Conservation (phyloP, 2,888 invertebrate species). For the Andrena chrysosceles region DNA sequence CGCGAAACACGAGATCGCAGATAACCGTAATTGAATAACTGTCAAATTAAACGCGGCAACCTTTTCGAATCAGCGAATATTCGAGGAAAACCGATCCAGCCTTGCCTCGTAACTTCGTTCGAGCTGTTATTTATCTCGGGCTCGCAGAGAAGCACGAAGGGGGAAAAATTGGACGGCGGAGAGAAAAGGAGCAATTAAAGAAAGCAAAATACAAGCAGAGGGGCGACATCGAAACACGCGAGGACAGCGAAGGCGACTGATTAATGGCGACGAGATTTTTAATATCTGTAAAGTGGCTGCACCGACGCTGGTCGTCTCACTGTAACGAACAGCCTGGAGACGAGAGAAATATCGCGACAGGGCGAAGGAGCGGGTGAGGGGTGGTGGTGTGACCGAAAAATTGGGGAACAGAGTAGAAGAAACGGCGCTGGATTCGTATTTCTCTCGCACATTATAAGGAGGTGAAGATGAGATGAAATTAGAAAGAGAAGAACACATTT, state of each 20-base stretch:
- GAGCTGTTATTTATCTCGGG: slow-evolving; percentile 51
- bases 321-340: slow-evolving; percentile 42
- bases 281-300: slow-evolving; percentile 65
- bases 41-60: slow-evolving; percentile 69
- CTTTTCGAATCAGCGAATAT: slow-evolving; percentile 66
- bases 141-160: not conserved
- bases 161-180: not conserved
- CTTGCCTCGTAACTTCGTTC: slow-evolving; percentile 39
- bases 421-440: not conserved
- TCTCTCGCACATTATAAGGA: not conserved
- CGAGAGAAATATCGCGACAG: slow-evolving; percentile 68
- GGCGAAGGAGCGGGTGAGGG: not conserved
- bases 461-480: not conserved
- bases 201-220: not conserved
- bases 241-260: slow-evolving; percentile 42
- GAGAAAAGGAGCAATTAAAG: slow-evolving; percentile 7
- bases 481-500: not conserved
- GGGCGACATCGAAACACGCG: not conserved
- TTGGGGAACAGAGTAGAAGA: slow-evolving; percentile 20
- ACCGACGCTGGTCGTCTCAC: slow-evolving; percentile 41
- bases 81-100: slow-evolving; percentile 57
- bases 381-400: not conserved
- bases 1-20: slow-evolving; percentile 61
- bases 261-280: slow-evolving; percentile 70
- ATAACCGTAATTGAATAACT: slow-evolving; percentile 73